phyloP scores from a whole-genome alignment of 2,113 vertebrate genomes.

The Benitochromis conjunctus region DNA sequence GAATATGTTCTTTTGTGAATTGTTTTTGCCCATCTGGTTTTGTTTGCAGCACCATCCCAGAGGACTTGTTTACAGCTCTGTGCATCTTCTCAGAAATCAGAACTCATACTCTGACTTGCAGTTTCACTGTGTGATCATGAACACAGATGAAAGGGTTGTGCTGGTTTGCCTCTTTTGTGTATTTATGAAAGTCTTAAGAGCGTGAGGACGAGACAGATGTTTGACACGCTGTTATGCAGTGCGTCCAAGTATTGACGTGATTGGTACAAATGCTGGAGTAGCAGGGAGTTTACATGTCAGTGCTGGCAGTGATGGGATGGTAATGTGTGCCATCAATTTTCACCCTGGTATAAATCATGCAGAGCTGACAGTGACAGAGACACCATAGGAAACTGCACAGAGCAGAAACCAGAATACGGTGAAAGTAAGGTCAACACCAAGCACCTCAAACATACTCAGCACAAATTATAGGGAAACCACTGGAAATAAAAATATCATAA shows the following conservation, averaged over 20 bases:
- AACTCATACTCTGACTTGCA: slow-evolving; percentile 16
- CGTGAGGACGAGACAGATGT: background rate
- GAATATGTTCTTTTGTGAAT: slow-evolving; percentile 58
- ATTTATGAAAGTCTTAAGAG: slow-evolving; percentile 13
- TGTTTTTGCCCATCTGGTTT: slow-evolving; percentile 55
- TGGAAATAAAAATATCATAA: slow-evolving; percentile 39
- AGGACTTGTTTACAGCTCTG: slow-evolving; percentile 55
- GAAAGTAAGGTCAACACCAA: background rate
- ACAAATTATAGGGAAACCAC: slow-evolving; percentile 36
- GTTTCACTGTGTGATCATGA: slow-evolving; percentile 4
- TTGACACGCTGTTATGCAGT: background rate
- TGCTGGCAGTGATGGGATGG: background rate
- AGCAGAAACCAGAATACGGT: slow-evolving; percentile 19
- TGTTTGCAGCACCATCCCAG: slow-evolving; percentile 28
- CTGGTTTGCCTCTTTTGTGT: slow-evolving; percentile 35
- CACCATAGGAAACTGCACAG: background rate
- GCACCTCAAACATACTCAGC: background rate
- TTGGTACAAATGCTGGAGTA: background rate
- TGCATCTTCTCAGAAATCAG: slow-evolving; percentile 51
- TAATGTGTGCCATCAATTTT: background rate
- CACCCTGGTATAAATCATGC: background rate
- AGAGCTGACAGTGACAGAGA: background rate
- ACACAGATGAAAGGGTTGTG: slow-evolving; percentile 22
- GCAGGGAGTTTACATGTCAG: background rate
- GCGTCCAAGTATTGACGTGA: background rate